Evolutionary conservation across 64 coral and sea anemone species (phyloP).

Genomic region (Montipora cactus): DNA sequence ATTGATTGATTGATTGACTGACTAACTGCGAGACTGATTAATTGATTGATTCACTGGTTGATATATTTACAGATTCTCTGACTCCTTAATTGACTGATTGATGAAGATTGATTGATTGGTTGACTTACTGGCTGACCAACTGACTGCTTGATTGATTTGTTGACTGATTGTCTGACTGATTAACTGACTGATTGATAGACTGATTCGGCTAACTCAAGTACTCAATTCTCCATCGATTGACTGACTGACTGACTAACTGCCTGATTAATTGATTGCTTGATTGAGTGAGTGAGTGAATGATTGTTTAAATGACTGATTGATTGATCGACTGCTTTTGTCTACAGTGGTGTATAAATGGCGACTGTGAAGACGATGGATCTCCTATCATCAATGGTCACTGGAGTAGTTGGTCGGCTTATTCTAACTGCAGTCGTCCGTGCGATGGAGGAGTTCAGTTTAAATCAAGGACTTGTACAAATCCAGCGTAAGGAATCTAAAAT

Average conservation of each 20-base stretch:
- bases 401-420: slow-evolving; percentile 55
- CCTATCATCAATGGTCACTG: slow-evolving; percentile 48
- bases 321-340: not conserved
- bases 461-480: slow-evolving; percentile 61
- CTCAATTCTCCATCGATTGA: too few relatives aligned
- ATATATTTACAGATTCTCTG: too few relatives aligned
- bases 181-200: too few relatives aligned
- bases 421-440: slow-evolving; percentile 56
- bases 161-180: too few relatives aligned
- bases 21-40: too few relatives aligned
- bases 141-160: too few relatives aligned
- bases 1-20: too few relatives aligned
- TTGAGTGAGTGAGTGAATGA: not conserved
- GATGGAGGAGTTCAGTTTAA: slow-evolving; percentile 57
- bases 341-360: slow-evolving; percentile 73
- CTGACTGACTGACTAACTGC: not conserved
- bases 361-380: slow-evolving; percentile 64
- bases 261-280: not conserved
- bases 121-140: too few relatives aligned
- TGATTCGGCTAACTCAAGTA: too few relatives aligned
- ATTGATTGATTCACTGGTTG: too few relatives aligned
- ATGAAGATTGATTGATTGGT: too few relatives aligned
- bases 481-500: slow-evolving; percentile 12
- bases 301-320: not conserved
- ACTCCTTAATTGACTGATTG: too few relatives aligned